These are phyloP conservation scores for Synanthedon vespiformis DNA, from an alignment of 2,888 invertebrate genomes.

Conservation along the genomic window DNA sequence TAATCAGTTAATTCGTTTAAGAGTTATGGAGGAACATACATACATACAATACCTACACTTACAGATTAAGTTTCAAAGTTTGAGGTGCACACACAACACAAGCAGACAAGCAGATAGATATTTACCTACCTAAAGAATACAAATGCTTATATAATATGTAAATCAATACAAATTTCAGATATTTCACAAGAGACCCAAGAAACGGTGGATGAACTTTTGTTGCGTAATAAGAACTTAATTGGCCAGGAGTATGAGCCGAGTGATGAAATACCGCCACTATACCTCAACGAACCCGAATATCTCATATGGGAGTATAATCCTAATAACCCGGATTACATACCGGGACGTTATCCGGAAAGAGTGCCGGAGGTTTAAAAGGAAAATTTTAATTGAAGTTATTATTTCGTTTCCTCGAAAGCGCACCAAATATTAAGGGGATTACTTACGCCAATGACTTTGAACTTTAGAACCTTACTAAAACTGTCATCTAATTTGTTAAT, in stretches of 20 bases:
- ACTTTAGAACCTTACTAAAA: no score
- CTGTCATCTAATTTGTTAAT: no score
- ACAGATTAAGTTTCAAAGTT: no score
- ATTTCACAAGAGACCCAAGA: constrained; percentile 55
- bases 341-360: constrained; percentile 50
- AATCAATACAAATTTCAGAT: constrained; percentile 17
- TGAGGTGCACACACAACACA: no score
- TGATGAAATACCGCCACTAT: constrained; percentile 57
- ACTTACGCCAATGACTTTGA: no score
- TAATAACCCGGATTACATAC: constrained; percentile 52
- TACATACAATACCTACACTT: no score
- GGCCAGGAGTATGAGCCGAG: constrained; percentile 48
- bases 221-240: constrained; percentile 48
- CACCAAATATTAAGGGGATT: no score
- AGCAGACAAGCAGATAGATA: no score
- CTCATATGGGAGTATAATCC: constrained; percentile 65
- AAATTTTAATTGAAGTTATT: not conserved
- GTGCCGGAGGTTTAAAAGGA: constrained; percentile 40
- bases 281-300: constrained; percentile 60
- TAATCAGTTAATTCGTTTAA: no score
- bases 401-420: no score
- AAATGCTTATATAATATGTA: not conserved
- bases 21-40: no score
- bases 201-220: constrained; percentile 52
- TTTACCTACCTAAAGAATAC: not conserved